Evolutionary conservation across 2,113 vertebrate genomes (phyloP), one percentile per base, ranked within the genome.

Genomic region (Toxotes chatareus): DNA sequence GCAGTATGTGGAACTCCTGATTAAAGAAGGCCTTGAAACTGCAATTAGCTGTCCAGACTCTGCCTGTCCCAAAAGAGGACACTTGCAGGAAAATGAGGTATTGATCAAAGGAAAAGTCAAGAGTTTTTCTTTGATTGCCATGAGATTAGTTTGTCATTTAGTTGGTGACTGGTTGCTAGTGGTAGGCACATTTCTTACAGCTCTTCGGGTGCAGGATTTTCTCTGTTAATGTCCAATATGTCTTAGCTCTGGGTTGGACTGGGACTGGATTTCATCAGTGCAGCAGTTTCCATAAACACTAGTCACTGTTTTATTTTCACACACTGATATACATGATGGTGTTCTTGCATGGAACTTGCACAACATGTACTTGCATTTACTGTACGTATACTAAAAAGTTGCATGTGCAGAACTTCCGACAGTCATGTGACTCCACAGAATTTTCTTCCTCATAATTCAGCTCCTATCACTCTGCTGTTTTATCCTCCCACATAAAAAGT

Each of bases 21-120:
- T 99, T 92, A 99, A 97, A 95, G 98, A 99, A 94, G 98, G 98
- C 86, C 94, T 99, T 74, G 98, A 99, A 95, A 98, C 97, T 65
- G 96, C 97, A 8, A 98, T 99, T 91, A 99, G 97, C 93, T 99
- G 98, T 82, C 98, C 98, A 3, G 98, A 99, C 91, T 98, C 98
- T 63, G 96, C 97, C 89, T 99, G 98, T 86, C 97, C 97, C 55
- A 99, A 98, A 93, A 94, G 95, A 93, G 98, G 98, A 88, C 97
- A 96, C 91, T 93, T 99, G 73, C 97, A 97, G 93, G 98, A 99
- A 92, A 97, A 96, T 47, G 98, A 99, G 97, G 98, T 96, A 96
- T 0, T 76, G 44, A 63, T 10, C 36, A 27, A 60, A 61, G 4
- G 3, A 62, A 44, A 47, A 27, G 32, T 8, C 9, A 5, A 27